Conservation (phyloP, 2,888 invertebrate species). For the Amiota minor region DNA sequence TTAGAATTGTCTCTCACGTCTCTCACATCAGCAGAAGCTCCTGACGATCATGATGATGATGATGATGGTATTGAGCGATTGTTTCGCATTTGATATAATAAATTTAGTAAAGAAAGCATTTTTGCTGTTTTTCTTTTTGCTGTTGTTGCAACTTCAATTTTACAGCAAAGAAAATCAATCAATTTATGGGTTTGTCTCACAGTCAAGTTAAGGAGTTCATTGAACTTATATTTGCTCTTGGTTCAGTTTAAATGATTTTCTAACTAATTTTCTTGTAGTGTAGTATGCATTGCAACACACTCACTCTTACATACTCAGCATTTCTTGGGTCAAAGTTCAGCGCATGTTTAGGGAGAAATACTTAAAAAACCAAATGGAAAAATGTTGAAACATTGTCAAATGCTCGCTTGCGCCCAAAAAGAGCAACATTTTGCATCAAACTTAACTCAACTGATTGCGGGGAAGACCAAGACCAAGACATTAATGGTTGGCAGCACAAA, state of each 20-base stretch:
- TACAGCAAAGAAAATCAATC: constrained; percentile 50
- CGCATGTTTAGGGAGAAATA: constrained; percentile 51
- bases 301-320: not conserved
- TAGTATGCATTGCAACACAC: constrained; percentile 16
- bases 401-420: constrained; percentile 15
- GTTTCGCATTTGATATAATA: constrained; percentile 22
- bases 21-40: constrained; percentile 4
- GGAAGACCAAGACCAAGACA: too few species aligned
- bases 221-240: not conserved
- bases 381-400: constrained; percentile 39
- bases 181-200: constrained; percentile 56
- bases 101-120: constrained; percentile 13
- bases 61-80: constrained; percentile 25
- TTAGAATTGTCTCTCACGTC: constrained; percentile 28
- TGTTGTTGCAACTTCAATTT: constrained; percentile 16
- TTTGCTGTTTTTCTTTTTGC: not conserved
- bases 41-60: not conserved
- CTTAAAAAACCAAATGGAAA: constrained; percentile 43
- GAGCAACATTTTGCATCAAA: constrained; percentile 30
- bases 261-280: constrained; percentile 5
- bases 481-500: too few species aligned
- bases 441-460: constrained; percentile 29
- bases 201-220: constrained; percentile 15
- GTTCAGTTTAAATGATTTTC: too few species aligned
- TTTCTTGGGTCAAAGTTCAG: constrained; percentile 61